These are phyloP conservation scores for Ochropleura leucogaster DNA, from an alignment of 2,888 invertebrate genomes.

Conservation along the genomic window DNA sequence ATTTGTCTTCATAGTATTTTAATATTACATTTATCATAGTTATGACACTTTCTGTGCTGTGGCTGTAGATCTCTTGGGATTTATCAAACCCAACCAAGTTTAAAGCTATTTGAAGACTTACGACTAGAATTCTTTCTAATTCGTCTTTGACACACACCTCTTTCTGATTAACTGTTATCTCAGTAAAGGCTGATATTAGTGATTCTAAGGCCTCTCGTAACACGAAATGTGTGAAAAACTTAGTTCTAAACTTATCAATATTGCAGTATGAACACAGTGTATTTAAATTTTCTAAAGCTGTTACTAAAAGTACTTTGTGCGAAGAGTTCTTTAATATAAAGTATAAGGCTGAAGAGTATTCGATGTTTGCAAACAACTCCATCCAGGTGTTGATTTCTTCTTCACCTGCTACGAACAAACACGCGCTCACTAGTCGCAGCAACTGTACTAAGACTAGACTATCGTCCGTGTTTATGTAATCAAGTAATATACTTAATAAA, in stretches of 20 bases:
- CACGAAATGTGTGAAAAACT: constrained; percentile 82
- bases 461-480: constrained; percentile 92
- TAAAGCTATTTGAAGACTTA: constrained; percentile 81
- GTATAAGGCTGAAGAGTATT: constrained; percentile 91
- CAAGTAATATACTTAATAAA: constrained; percentile 90
- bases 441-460: constrained; percentile 93
- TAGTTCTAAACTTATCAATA: constrained; percentile 73
- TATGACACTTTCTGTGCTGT: constrained; percentile 73
- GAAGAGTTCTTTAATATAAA: constrained; percentile 94
- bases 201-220: constrained; percentile 78
- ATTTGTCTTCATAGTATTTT: constrained; percentile 81
- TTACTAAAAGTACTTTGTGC: constrained; percentile 90
- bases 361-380: constrained; percentile 83
- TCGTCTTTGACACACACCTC: constrained; percentile 76
- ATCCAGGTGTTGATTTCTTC: constrained; percentile 87
- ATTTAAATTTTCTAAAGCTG: constrained; percentile 91
- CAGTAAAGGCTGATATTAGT: constrained; percentile 78
- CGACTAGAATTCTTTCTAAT: constrained; percentile 80
- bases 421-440: constrained; percentile 92
- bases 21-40: constrained; percentile 79
- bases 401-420: constrained; percentile 83
- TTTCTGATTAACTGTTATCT: constrained; percentile 77
- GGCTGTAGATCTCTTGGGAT: constrained; percentile 75
- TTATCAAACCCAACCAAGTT: constrained; percentile 83
- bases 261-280: constrained; percentile 88